Evolutionary conservation across 92 coral and sea anemone genomes (phyloP).

Genomic region (Phenganax marumi): DNA sequence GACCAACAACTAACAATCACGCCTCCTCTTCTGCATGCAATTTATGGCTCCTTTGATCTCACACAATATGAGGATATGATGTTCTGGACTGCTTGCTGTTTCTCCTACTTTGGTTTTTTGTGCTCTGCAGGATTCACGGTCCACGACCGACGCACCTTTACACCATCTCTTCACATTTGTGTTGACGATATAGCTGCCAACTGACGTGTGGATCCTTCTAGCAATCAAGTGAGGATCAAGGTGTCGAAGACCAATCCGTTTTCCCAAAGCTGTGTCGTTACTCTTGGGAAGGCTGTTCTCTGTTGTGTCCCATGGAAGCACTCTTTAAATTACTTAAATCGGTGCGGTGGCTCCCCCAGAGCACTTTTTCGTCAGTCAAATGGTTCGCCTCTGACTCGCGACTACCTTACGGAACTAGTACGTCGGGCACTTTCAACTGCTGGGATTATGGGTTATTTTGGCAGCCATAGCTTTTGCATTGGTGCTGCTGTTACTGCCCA

Average conservation of each 20-base stretch:
- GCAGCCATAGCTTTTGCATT: too few relatives aligned
- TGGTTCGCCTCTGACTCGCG: too few relatives aligned
- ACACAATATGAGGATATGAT: neutral
- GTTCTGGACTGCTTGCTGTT: constrained; percentile 46
- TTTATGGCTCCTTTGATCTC: constrained; percentile 11
- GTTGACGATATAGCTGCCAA: constrained; percentile 49
- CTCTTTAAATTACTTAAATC: constrained; percentile 11
- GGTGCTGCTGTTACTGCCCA: constrained; percentile 24
- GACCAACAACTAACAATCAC: constrained; percentile 14
- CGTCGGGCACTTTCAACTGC: too few relatives aligned
- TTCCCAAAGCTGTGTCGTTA: constrained; percentile 15
- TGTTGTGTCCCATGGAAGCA: constrained; percentile 37
- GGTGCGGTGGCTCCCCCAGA: constrained; percentile 41
- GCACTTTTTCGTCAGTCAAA: constrained; percentile 17
- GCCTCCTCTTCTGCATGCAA: too few relatives aligned
- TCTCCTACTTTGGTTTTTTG: constrained; percentile 48
- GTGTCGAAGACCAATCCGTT: too few relatives aligned
- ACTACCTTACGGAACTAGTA: constrained; percentile 12
- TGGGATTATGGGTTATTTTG: too few relatives aligned
- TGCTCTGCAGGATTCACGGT: constrained; percentile 46
- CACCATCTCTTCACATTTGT: constrained; percentile 27
- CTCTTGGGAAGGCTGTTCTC: constrained; percentile 31
- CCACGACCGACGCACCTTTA: constrained; percentile 13
- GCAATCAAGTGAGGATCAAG: constrained; percentile 9
- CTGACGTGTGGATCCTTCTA: constrained; percentile 23